Evolutionary conservation across 2,113 vertebrate genomes (phyloP), one percentile per base, ranked within the genome.

Genomic region (Corydoras maculifer): DNA sequence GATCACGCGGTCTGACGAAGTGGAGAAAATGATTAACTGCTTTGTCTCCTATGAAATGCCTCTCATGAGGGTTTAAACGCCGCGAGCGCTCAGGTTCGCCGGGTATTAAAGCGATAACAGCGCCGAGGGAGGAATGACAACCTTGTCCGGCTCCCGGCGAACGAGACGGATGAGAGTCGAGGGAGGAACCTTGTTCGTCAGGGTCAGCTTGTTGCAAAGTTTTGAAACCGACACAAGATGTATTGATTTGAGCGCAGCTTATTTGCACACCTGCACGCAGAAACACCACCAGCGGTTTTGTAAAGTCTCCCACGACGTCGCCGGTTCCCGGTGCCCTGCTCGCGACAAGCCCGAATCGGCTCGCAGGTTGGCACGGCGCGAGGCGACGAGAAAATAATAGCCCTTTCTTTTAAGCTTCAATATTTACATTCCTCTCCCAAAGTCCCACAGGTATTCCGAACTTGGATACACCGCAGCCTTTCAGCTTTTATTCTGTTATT

Each of bases 401-500:
- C 13, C 58, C 67, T 71, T 72, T 76, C 63, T 64, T 76, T 76
- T 58, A 50, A 69, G 65, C 58, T 51, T 65, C 25, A 62, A 62
- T 76, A 63, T 72, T 69, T 69, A 69, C 72, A 73, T 69, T 77
- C 72, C 69, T 49, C 48, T n/a, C 18, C 58, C 58, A 57, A 49
- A 65, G 63, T 59, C 62, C 58, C 59, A 68, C 75, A 72, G 68
- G 68, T 72, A 72, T 71, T 64, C 60, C 51, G 65, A 72, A 65
- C 78, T 43, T 25, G 8, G 62, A 65, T 58, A 60, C 53, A 6
- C 50, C 60, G 30, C 60, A 65, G 60, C 51, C 58, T n/a, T 65
- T 68, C 57, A 59, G 29, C 18, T 2, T 9, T 59, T 29, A 29
- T 9, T 29, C 12, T 63, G 18, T 58, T 62, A 35, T 29, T 62